Conservation (phyloP, 2,113 vertebrate species). For the Otolemur garnettii region DNA sequence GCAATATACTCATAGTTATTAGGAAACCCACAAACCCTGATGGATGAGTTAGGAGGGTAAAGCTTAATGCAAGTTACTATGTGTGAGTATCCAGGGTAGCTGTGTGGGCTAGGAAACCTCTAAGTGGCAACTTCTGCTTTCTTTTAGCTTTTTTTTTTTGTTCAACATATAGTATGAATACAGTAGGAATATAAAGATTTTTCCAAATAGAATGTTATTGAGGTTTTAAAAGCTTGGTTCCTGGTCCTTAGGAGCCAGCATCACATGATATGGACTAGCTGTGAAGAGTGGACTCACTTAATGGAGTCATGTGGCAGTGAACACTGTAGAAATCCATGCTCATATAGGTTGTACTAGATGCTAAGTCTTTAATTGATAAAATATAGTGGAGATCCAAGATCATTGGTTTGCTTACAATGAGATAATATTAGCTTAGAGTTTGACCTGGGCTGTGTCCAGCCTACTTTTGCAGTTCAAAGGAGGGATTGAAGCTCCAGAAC, state of each 20-base stretch:
- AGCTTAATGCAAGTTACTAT: not conserved
- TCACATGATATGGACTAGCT: not conserved
- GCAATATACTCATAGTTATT: not conserved
- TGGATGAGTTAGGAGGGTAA: not conserved
- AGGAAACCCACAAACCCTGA: not conserved
- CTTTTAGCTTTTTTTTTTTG: not conserved
- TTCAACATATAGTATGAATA: not conserved
- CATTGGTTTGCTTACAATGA: conserved; percentile 97
- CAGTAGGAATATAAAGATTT: not conserved
- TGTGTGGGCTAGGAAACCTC: not conserved
- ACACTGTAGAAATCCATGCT: not conserved
- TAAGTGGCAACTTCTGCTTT: not conserved
- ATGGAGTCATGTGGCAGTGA: not conserved
- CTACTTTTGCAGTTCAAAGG: conserved; percentile 94
- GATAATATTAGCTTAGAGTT: conserved; percentile 94
- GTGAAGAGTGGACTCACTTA: not conserved
- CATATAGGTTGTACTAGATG: conserved; percentile 93
- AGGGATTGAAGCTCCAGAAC: conserved; percentile 94
- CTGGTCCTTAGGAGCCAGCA: not conserved
- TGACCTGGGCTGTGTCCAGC: conserved; percentile 94
- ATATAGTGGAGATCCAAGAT: conserved; percentile 95
- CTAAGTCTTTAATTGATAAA: conserved; percentile 96
- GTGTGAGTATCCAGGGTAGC: not conserved
- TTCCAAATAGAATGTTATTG: not conserved
- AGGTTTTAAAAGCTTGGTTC: conserved; percentile 18